Conservation (phyloP, 1,140 invertebrate species). For the Laodelphax striatellus region DNA sequence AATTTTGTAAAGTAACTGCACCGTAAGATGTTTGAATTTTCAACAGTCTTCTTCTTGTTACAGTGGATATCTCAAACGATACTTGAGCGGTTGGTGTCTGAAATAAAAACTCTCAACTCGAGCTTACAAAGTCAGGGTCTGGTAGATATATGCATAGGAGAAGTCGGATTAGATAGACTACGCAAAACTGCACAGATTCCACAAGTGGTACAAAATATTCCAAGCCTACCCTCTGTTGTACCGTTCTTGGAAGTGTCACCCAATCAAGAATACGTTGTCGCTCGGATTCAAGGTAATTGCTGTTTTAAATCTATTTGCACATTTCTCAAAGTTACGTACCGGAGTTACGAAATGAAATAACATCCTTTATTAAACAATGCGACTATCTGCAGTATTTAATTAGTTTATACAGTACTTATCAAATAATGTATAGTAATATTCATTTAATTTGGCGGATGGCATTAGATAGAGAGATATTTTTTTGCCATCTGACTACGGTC, state of each 20-base stretch:
- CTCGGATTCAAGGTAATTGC: constrained; percentile 47
- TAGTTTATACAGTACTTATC: no score
- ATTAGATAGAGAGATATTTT: no score
- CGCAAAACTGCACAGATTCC: constrained; percentile 51
- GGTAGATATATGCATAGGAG: constrained; percentile 55
- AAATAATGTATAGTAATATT: no score
- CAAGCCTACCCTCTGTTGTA: constrained; percentile 52
- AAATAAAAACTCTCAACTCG: constrained; percentile 57
- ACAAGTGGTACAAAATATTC: constrained; percentile 49
- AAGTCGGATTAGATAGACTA: constrained; percentile 52
- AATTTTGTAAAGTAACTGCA: no score
- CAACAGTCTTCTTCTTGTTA: constrained; percentile 17
- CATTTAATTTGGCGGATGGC: no score
- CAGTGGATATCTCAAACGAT: constrained; percentile 73
- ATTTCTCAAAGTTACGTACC: no score
- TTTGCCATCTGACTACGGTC: no score
- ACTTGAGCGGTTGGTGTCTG: constrained; percentile 49
- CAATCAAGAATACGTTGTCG: constrained; percentile 74
- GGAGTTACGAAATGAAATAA: no score
- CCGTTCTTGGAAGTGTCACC: constrained; percentile 65
- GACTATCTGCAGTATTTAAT: no score
- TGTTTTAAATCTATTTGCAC: neutral
- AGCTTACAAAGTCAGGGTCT: constrained; percentile 52
- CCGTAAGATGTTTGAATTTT: no score
- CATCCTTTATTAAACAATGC: no score